These are phyloP conservation scores for Drosophila nr. medialis DNA, from an alignment of 2,888 invertebrate species.

Conservation along the genomic window DNA sequence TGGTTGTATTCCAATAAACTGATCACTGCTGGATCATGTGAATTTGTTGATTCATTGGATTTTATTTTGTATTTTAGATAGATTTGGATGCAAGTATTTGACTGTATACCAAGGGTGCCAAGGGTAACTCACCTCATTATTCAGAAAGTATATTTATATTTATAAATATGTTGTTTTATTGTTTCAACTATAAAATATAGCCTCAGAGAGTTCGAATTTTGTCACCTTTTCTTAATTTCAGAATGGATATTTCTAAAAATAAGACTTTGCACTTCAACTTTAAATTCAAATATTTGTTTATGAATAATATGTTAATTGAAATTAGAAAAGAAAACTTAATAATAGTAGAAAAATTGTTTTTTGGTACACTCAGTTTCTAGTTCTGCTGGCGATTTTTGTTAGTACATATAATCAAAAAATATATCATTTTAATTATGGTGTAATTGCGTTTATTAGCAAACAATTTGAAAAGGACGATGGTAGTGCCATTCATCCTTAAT, in stretches of 20 bases:
- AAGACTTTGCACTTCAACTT: too few relatives aligned
- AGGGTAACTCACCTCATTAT: too few relatives aligned
- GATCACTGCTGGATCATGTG: neutral
- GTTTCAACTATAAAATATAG: neutral
- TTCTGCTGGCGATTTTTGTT: neutral
- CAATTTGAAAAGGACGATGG: neutral
- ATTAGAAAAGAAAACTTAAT: too few relatives aligned
- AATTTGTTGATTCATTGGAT: neutral
- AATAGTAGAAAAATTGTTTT: neutral
- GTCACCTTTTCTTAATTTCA: neutral
- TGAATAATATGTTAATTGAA: too few relatives aligned
- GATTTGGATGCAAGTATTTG: neutral
- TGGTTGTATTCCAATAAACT: neutral
- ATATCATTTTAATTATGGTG: neutral
- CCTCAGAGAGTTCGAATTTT: neutral
- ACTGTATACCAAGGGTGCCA: too few relatives aligned
- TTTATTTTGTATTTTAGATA: neutral
- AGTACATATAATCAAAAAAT: neutral
- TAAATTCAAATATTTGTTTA: too few relatives aligned
- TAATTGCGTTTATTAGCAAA: neutral
- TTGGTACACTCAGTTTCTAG: neutral
- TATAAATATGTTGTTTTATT: neutral
- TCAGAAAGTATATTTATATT: neutral
- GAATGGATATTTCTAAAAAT: neutral
- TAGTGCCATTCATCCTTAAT: neutral